Evolutionary conservation across 2,113 vertebrate species (phyloP), one percentile per base, ranked within the genome.

Genomic region (Ellobius talpinus): DNA sequence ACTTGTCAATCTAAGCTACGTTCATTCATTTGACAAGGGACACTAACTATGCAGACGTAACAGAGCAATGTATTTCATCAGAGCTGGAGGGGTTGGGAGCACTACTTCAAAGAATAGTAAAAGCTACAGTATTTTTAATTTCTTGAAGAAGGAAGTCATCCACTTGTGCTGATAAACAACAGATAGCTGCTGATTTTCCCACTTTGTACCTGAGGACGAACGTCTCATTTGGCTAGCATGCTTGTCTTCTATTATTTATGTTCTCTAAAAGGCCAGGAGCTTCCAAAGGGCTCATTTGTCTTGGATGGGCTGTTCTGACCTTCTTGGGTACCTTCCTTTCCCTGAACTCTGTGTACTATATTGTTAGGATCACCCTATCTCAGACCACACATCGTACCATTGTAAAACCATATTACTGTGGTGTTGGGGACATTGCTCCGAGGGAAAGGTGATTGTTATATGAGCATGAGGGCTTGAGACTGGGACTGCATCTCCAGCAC

Each of bases 201-300:
- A 94, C 70, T 94, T 93, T 73, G 79, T 91, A 66, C 50, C 72
- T 24, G 89, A 78, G 47, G 36, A 93, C 79, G 7, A 91, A 61
- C 72, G 11, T 93, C 84, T 76, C 33, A 79, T 87, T 94, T 91
- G 68, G 42, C 55, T 77, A 29, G 52, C 85, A 65, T 36, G 63
- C 81, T 70, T 90, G 47, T 82, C 73, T 92, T 89, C 74, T 68
- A n/a, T 66, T 77, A 84, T 24, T 94, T 82, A 79, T 66, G 9
- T n/a, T 92, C 86, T 93, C 66, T 94, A 93, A 92, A 47, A 65
- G 24, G 31, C 91, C 85, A 66, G 78, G 86, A 93, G 63, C 13
- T 84, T 90, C 66, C 90, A 29, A 84, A 90, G 70, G 31, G 12
- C 36, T 77, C 0, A 0, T n/a, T 93, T 89, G 87, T 81, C 88